Evolutionary conservation across 2,797 vertebrate species (phyloP).

Genomic region (Microctenopoma stevenorrisi): DNA sequence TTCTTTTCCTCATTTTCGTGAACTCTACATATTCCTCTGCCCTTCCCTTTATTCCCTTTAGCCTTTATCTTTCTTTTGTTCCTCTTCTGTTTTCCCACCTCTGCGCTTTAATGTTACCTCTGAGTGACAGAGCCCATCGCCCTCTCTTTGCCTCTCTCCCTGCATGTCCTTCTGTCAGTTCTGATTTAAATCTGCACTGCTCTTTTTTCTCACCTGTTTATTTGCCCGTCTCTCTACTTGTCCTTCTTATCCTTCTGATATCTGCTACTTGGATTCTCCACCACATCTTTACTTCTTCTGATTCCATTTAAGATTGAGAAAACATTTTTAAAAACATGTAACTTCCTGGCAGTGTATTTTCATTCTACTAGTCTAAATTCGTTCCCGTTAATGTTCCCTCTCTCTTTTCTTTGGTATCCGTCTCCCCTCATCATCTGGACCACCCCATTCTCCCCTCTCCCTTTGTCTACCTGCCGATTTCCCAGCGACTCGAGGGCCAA

Average conservation of each 20-base stretch:
- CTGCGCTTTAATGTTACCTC: slow-evolving; percentile 15
- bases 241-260: slow-evolving; percentile 20
- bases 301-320: slow-evolving; percentile 12
- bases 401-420: slow-evolving; percentile 20
- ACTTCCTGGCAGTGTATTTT: neutral
- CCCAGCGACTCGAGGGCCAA: slow-evolving; percentile 64
- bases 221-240: slow-evolving; percentile 21
- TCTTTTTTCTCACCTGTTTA: slow-evolving; percentile 40
- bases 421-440: slow-evolving; percentile 63
- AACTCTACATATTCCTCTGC: neutral
- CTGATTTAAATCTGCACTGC: slow-evolving; percentile 43
- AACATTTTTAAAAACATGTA: neutral
- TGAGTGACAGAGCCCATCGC: slow-evolving; percentile 1
- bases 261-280: slow-evolving; percentile 25
- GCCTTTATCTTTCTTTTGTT: neutral
- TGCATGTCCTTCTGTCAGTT: slow-evolving; percentile 19
- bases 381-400: slow-evolving; percentile 1
- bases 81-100: neutral
- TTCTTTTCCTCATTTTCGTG: neutral
- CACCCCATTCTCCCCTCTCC: slow-evolving; percentile 35
- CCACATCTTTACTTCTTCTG: slow-evolving; percentile 4
- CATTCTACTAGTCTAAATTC: neutral
- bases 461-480: slow-evolving; percentile 74
- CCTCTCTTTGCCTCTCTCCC: neutral
- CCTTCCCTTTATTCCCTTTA: neutral